phyloP scores from a whole-genome alignment of 2,113 vertebrate genomes.

The Electrona antarctica region DNA sequence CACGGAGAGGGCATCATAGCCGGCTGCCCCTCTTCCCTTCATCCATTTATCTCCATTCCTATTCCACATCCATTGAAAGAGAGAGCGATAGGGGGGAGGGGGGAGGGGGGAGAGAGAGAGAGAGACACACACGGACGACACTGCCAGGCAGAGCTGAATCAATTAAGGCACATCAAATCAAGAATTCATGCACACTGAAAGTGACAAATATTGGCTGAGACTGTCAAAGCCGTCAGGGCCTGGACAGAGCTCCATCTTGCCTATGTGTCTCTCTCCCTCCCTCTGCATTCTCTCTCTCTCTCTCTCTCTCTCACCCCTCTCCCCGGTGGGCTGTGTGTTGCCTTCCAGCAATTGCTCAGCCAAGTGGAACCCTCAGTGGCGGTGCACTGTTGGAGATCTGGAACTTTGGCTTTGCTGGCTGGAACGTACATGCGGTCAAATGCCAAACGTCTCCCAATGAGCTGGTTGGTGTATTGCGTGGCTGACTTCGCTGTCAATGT shows the following conservation, averaged over 20 bases:
- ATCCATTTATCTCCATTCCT: slow-evolving; percentile 36
- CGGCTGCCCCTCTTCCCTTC: slow-evolving; percentile 51
- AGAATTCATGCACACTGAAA: slow-evolving; percentile 91
- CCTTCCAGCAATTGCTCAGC: slow-evolving; percentile 20
- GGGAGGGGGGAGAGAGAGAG: neutral
- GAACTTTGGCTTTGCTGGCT: neutral
- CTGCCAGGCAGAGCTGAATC: slow-evolving; percentile 88
- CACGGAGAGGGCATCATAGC: slow-evolving; percentile 63
- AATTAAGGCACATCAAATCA: slow-evolving; percentile 96
- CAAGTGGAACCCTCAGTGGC: slow-evolving; percentile 26
- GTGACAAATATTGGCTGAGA: slow-evolving; percentile 89
- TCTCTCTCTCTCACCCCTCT: slow-evolving; percentile 26
- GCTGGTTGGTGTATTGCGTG: no score
- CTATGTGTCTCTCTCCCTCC: slow-evolving; percentile 18
- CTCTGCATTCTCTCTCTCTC: slow-evolving; percentile 29
- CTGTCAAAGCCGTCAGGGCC: slow-evolving; percentile 64
- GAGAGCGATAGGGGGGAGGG: neutral
- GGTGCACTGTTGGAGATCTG: slow-evolving; percentile 13
- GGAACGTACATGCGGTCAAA: neutral
- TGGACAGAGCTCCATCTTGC: slow-evolving; percentile 36
- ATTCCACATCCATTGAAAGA: neutral
- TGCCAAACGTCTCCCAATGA: no score
- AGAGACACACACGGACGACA: slow-evolving; percentile 80
- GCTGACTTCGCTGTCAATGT: no score
- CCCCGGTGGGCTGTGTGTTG: slow-evolving; percentile 7